Evolutionary conservation across 2,113 vertebrate species (phyloP).

Genomic region (Peromyscus leucopus): DNA sequence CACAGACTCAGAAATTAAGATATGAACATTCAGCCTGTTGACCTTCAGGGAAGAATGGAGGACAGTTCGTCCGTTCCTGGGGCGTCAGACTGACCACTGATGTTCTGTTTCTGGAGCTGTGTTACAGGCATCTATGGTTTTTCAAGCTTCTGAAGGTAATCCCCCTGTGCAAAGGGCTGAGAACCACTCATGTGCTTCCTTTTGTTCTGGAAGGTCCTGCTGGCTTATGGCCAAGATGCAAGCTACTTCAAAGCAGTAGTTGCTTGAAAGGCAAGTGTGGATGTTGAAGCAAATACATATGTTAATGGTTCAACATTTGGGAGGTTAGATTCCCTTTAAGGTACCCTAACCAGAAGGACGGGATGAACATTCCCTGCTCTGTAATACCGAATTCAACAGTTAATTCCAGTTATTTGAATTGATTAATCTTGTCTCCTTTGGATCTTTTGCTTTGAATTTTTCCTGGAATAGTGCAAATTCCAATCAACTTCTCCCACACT

Average conservation of each 20-base stretch:
- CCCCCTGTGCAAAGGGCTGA: background rate
- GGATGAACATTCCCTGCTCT: background rate
- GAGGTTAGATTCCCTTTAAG: conserved; percentile 8
- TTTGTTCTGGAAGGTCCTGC: conserved; percentile 38
- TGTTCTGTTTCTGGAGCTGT: background rate
- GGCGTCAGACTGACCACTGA: background rate
- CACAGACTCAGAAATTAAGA: background rate
- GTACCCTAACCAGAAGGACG: background rate
- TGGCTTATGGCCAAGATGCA: background rate
- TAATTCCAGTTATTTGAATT: conserved; percentile 39
- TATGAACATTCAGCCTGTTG: background rate
- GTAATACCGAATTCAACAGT: conserved; percentile 9
- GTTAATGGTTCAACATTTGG: conserved; percentile 2
- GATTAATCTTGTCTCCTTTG: background rate
- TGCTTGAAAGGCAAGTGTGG: background rate
- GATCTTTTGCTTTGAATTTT: conserved; percentile 24
- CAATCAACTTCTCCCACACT: background rate
- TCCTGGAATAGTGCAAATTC: background rate
- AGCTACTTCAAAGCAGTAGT: background rate
- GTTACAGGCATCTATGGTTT: background rate
- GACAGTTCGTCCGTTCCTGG: background rate
- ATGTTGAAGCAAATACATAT: background rate
- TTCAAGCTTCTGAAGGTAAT: background rate
- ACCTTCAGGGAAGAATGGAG: background rate
- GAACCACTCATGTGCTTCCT: background rate